A percentile compares a stretch with the other conserved stretches of the same genome.
Conservation (phyloP, 2,113 vertebrate species). For the Dasypus novemcinctus region DNA sequence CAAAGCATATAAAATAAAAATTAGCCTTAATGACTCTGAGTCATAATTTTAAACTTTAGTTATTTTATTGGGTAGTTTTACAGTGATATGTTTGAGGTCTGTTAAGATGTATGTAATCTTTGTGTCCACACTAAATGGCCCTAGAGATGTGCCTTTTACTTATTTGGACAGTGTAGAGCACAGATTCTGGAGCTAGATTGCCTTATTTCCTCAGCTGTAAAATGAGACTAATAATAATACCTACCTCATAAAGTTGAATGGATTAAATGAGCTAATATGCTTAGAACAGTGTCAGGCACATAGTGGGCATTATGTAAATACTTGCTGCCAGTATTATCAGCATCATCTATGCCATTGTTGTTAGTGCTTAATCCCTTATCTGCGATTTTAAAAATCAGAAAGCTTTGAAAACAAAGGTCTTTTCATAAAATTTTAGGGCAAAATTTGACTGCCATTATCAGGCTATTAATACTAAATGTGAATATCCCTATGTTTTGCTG, state of each 20-base stretch:
- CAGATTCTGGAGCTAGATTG: neutral
- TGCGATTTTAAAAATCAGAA: slow-evolving; percentile 24
- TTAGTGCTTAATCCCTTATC: neutral
- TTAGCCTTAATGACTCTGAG: neutral
- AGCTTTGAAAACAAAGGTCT: neutral
- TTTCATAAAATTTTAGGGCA: neutral
- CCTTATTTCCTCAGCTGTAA: neutral
- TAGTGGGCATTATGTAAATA: neutral
- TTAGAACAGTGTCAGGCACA: neutral
- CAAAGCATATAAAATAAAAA: neutral
- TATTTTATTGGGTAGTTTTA: neutral
- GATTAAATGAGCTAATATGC: neutral
- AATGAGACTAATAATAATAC: neutral
- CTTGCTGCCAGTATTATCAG: neutral
- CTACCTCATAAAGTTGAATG: neutral
- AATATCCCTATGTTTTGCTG: neutral
- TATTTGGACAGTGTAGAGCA: neutral
- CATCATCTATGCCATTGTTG: neutral
- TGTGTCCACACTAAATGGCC: neutral
- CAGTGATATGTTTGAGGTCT: neutral
- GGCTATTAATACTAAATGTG: neutral
- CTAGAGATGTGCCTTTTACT: neutral
- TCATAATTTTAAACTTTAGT: neutral
- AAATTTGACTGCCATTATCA: neutral
- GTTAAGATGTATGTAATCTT: neutral